Evolutionary conservation across 2,113 vertebrate genomes (phyloP).

Genomic region (Anser brachyrhynchus): DNA sequence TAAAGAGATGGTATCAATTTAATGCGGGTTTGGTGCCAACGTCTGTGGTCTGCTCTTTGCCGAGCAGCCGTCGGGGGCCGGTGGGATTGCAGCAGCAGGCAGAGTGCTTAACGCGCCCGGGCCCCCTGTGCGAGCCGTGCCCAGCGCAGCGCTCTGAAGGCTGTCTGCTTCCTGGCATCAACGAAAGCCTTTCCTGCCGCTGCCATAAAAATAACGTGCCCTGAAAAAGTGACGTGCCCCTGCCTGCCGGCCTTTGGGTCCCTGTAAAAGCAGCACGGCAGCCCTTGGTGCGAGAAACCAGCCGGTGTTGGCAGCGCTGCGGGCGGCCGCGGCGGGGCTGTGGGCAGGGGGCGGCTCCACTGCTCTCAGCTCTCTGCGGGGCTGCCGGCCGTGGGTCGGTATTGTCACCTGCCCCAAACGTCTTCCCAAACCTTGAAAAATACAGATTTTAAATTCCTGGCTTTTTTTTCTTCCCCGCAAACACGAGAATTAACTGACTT

Average conservation of each 20-base stretch:
- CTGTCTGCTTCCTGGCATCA: conserved; percentile 36
- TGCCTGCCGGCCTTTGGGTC: conserved; percentile 33
- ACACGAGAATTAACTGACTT: background rate
- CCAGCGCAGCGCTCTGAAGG: background rate
- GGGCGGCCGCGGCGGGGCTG: too few relatives aligned
- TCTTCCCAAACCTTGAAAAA: background rate
- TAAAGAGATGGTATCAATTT: conserved; percentile 70
- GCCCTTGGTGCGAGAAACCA: conserved; percentile 6
- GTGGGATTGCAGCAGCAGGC: background rate
- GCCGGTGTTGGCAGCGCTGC: background rate
- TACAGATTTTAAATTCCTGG: background rate
- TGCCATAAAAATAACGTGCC: conserved; percentile 14
- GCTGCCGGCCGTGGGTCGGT: background rate
- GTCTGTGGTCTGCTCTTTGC: conserved; percentile 54
- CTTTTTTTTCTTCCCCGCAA: background rate
- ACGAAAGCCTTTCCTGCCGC: conserved; percentile 17
- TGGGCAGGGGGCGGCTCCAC: background rate
- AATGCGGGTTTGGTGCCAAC: conserved; percentile 60
- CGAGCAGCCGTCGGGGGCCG: conserved; percentile 17
- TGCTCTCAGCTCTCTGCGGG: background rate
- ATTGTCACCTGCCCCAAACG: background rate
- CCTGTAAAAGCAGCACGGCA: conserved; percentile 38
- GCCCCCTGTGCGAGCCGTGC: background rate
- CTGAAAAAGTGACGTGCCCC: conserved; percentile 16
- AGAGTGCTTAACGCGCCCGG: background rate